phyloP scores from a whole-genome alignment of 2,113 vertebrate genomes.

The Ameiurus melas region DNA sequence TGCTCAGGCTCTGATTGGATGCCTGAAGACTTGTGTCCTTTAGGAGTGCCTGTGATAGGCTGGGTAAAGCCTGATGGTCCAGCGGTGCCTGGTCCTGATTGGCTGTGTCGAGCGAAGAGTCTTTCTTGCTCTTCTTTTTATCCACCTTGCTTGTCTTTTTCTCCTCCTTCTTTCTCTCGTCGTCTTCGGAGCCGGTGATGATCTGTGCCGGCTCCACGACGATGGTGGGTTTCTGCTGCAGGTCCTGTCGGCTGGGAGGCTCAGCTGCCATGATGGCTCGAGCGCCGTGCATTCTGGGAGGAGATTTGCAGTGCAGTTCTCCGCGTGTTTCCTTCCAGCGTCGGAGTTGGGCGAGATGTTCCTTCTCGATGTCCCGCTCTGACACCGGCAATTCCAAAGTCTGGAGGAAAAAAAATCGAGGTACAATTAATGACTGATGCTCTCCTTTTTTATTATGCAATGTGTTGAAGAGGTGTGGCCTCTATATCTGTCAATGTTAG shows the following conservation, averaged over 20 bases:
- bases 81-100: not conserved
- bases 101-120: constrained; percentile 20
- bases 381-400: constrained; percentile 83
- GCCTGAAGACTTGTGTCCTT: constrained; percentile 62
- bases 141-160: constrained; percentile 38
- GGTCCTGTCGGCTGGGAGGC: constrained; percentile 76
- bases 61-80: not conserved
- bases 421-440: not conserved
- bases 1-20: constrained; percentile 88
- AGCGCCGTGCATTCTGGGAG: constrained; percentile 89
- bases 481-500: not conserved
- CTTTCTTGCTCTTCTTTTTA: constrained; percentile 34
- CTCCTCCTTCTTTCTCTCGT: not conserved
- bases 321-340: constrained; percentile 87
- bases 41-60: constrained; percentile 58
- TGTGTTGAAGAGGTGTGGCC: not conserved
- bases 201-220: constrained; percentile 68
- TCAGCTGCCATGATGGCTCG: constrained; percentile 90
- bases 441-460: not conserved
- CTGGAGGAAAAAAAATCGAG: constrained; percentile 62
- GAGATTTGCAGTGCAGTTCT: constrained; percentile 84
- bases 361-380: constrained; percentile 90
- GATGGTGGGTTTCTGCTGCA: constrained; percentile 86
- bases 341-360: constrained; percentile 87
- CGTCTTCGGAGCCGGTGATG: constrained; percentile 10